Evolutionary conservation across 2,113 vertebrate species (phyloP).

Genomic region (Eulacestoma nigropectus): DNA sequence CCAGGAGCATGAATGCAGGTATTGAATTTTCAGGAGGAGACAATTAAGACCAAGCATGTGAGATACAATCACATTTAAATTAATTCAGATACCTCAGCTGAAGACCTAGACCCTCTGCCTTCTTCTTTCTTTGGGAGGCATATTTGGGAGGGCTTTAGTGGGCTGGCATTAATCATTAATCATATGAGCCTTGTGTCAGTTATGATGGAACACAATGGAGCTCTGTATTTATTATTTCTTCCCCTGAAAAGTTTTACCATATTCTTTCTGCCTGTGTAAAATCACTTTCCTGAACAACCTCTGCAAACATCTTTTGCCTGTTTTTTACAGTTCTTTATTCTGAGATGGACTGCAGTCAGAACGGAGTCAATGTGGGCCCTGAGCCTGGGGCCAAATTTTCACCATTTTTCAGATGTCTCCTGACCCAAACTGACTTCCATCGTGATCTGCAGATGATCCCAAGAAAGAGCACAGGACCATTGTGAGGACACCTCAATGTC

Average conservation of each 20-base stretch:
- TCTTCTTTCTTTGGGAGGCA: neutral
- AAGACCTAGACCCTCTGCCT: neutral
- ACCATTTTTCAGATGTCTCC: neutral
- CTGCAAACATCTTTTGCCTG: neutral
- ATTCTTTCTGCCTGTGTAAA: neutral
- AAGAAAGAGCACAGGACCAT: neutral
- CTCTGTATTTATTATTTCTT: constrained; percentile 30
- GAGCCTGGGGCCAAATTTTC: neutral
- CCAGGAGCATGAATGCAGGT: constrained; percentile 67
- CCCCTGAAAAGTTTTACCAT: neutral
- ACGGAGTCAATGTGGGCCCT: neutral
- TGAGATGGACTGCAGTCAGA: neutral
- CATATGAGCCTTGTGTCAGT: neutral
- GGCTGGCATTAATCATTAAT: constrained; percentile 4
- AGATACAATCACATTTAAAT: constrained; percentile 61
- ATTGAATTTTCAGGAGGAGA: constrained; percentile 69
- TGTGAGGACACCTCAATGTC: neutral
- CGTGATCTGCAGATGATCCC: accelerated
- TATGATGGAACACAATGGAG: constrained; percentile 1
- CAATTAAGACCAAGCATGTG: constrained; percentile 53
- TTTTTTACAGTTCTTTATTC: neutral
- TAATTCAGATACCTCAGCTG: constrained; percentile 24
- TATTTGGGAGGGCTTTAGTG: neutral
- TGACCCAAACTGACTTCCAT: neutral
- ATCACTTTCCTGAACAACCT: neutral